Base-by-base conservation (phyloP, 2,113 vertebrate species). In the Cyphomyrus plagiostoma region DNA sequence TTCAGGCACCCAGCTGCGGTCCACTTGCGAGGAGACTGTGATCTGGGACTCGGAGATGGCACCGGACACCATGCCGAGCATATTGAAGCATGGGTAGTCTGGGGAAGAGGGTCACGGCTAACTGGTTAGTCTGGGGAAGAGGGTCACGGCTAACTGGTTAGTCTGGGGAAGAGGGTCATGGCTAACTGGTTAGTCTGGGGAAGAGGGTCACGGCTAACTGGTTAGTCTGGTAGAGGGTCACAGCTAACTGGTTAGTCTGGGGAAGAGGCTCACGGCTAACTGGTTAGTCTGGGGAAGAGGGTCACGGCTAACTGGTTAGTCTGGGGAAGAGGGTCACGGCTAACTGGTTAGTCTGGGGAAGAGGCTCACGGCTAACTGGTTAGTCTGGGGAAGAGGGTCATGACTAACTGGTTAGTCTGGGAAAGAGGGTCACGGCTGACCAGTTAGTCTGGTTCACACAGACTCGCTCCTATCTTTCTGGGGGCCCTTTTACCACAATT, bases 51-150 rank as follows among this genome's bases (percentile, higher is more conserved):
- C 98, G 0, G 97, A 93, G 93, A 99, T 98, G 89, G 97, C 98
- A 45, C 98, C 98, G 1, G 98, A 99, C 52, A 99, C 97, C 97
- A 99, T 98, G 10, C 98, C 98, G 93, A 99, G 58, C 98, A 99
- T 99, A 91, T 96, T 97, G 46, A 97, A 98, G 89, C 98, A 99
- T 0, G 97, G 97, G 89, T 97, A 97, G 93, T 99, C 98, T 93
- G 94, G 91, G 80, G 56, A 19, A 86, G 30, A 7, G 49, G 30
- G 15, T 11, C 13, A 66, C 1, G 15, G 74, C 13, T 5, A 7
- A 77, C 26, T 8, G 4, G 70, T 77, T 77, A 77, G 70, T 39
- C 70, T 77, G 62, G 83, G 58, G 45, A 82, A 70, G 30, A 58
- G 53, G 19, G 30, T 35, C 2, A 52, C 85, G 30, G 13, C 8